These are phyloP conservation scores for Buphagus erythrorhynchus DNA, from an alignment of 2,797 vertebrate genomes.

Conservation along the genomic window DNA sequence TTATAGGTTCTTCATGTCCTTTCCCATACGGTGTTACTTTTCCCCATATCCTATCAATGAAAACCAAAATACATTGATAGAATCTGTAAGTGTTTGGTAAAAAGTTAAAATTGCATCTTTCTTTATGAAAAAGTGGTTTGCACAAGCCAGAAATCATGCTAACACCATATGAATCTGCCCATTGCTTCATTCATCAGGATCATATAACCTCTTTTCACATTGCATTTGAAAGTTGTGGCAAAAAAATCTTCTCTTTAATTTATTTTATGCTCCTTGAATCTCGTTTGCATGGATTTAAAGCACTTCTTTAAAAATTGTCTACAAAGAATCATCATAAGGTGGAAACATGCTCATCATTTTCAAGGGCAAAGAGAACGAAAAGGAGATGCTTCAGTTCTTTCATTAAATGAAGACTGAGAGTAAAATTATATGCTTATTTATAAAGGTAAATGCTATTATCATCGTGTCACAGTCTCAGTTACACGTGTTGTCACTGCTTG, in stretches of 20 bases:
- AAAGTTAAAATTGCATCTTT: neutral
- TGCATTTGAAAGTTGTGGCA: neutral
- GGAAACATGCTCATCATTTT: neutral
- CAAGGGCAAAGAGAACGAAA: neutral
- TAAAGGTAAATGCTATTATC: neutral
- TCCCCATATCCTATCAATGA: neutral
- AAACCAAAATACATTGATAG: neutral
- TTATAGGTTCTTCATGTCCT: neutral
- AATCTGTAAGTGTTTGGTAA: neutral
- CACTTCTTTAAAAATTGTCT: neutral
- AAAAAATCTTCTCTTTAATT: neutral
- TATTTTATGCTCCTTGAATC: neutral
- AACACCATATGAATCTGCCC: fast-evolving
- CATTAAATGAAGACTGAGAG: neutral
- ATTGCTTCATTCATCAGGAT: neutral
- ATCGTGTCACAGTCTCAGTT: neutral
- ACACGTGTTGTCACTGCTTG: neutral
- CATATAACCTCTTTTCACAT: neutral
- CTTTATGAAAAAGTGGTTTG: neutral
- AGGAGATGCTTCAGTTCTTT: neutral
- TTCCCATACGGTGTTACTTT: neutral
- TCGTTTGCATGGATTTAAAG: neutral
- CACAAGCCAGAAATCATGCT: neutral
- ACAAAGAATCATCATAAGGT: neutral
- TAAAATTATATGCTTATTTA: neutral